Evolutionary conservation across 2,888 invertebrate genomes (phyloP).

Genomic region (Antheraea yamamai): DNA sequence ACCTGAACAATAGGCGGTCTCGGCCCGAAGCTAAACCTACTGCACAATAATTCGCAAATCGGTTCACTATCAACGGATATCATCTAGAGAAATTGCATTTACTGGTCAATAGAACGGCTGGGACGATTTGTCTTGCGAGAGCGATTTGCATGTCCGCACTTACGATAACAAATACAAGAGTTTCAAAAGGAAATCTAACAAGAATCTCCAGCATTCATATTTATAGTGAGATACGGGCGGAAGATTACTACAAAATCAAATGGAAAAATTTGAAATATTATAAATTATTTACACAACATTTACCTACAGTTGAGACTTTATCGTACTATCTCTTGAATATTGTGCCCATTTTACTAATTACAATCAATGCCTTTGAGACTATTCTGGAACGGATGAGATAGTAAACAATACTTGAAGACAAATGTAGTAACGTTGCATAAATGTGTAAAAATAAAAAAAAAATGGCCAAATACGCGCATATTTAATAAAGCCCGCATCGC

Average conservation of each 20-base stretch:
- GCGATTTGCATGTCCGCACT: slow-evolving; percentile 47
- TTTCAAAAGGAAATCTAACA: slow-evolving; percentile 16
- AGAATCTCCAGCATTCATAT: background rate
- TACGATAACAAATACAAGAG: slow-evolving; percentile 35
- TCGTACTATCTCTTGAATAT: background rate
- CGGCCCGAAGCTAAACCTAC: slow-evolving; percentile 42
- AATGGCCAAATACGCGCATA: too few species aligned
- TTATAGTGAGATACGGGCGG: background rate
- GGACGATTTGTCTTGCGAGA: slow-evolving; percentile 55
- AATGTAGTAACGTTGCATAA: too few species aligned
- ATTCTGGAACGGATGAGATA: too few species aligned
- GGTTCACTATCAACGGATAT: slow-evolving; percentile 51
- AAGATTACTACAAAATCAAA: background rate
- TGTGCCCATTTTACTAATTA: background rate
- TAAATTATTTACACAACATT: background rate
- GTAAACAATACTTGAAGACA: too few species aligned
- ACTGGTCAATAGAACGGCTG: slow-evolving; percentile 46
- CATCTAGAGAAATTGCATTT: slow-evolving; percentile 61
- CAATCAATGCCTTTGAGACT: too few species aligned
- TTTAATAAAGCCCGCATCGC: too few species aligned
- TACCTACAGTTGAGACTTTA: background rate
- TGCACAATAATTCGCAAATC: slow-evolving; percentile 47
- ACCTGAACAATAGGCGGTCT: slow-evolving; percentile 29
- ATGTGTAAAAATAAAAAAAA: too few species aligned
- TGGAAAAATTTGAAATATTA: background rate